These are phyloP conservation scores for Nilaparvata lugens DNA, from an alignment of 1,140 invertebrate genomes.

Conservation along the genomic window DNA sequence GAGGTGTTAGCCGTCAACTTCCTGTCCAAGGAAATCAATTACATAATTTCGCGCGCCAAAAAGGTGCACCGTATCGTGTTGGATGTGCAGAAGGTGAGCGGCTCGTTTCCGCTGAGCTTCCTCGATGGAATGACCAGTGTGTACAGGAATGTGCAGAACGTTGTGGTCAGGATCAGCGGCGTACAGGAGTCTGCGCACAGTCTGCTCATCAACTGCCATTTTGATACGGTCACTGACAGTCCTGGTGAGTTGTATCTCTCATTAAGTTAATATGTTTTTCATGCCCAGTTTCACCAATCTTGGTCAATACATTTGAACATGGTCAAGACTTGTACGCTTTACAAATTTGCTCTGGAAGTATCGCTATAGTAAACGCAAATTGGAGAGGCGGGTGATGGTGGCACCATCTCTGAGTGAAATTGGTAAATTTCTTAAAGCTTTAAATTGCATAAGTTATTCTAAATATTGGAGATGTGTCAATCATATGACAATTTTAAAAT, in stretches of 20 bases:
- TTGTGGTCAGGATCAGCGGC: slow-evolving; percentile 63
- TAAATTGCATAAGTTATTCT: too few species aligned
- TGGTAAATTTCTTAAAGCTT: too few species aligned
- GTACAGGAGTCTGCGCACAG: slow-evolving; percentile 47
- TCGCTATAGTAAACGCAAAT: too few species aligned
- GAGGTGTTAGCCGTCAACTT: slow-evolving; percentile 48
- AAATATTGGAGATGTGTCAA: too few species aligned
- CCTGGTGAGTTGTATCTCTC: slow-evolving; percentile 48
- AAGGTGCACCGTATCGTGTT: slow-evolving; percentile 38
- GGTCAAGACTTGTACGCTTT: too few species aligned
- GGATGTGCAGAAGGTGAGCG: slow-evolving; percentile 58
- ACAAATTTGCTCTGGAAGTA: too few species aligned
- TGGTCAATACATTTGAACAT: too few species aligned
- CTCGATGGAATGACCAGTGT: slow-evolving; percentile 71
- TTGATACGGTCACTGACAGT: slow-evolving; percentile 82
- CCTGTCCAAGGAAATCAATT: slow-evolving; percentile 38
- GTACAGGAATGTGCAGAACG: slow-evolving; percentile 64
- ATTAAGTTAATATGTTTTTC: too few species aligned
- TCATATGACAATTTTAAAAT: too few species aligned
- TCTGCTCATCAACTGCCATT: slow-evolving; percentile 89
- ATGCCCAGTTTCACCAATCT: too few species aligned
- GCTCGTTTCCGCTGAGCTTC: slow-evolving; percentile 68
- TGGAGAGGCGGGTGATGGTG: too few species aligned
- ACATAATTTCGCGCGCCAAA: slow-evolving; percentile 35
- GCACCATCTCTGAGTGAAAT: too few species aligned